Conservation (phyloP, 2,113 vertebrate species). For the Calypte anna region DNA sequence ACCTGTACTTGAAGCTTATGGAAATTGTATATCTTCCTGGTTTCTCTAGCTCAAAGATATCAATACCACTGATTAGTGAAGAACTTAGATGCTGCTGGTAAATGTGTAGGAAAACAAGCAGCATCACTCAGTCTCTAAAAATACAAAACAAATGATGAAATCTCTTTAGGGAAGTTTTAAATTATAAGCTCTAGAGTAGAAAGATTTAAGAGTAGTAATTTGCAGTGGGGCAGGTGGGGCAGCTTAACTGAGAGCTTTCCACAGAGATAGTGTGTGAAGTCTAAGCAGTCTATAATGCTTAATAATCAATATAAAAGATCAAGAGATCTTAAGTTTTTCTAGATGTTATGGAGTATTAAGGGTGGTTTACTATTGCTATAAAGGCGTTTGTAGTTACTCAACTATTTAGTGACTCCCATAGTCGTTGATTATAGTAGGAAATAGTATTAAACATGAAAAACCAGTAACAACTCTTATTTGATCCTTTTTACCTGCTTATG, state of each 20-base stretch:
- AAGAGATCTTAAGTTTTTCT: background rate
- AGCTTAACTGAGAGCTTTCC: constrained; percentile 28
- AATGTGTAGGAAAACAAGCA: constrained; percentile 24
- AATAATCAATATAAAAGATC: background rate
- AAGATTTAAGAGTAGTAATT: constrained; percentile 33
- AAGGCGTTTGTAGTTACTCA: background rate
- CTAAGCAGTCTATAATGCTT: background rate
- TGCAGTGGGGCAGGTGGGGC: constrained; percentile 36
- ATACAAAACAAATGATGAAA: constrained; percentile 41
- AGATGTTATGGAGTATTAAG: background rate
- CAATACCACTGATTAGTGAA: constrained; percentile 48
- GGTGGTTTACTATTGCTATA: background rate
- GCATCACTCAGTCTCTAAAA: background rate
- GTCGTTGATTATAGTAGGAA: background rate
- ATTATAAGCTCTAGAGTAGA: background rate
- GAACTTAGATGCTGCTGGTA: constrained; percentile 26
- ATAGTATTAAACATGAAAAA: background rate
- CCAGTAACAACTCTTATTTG: background rate
- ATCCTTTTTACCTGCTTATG: background rate
- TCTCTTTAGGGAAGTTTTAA: constrained; percentile 30
- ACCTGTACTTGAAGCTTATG: background rate
- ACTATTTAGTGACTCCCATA: background rate
- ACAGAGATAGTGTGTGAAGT: background rate
- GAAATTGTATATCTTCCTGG: background rate
- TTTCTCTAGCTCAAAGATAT: constrained; percentile 11